Conservation (phyloP, 2,888 invertebrate genomes). For the Metallyticus violacea region DNA sequence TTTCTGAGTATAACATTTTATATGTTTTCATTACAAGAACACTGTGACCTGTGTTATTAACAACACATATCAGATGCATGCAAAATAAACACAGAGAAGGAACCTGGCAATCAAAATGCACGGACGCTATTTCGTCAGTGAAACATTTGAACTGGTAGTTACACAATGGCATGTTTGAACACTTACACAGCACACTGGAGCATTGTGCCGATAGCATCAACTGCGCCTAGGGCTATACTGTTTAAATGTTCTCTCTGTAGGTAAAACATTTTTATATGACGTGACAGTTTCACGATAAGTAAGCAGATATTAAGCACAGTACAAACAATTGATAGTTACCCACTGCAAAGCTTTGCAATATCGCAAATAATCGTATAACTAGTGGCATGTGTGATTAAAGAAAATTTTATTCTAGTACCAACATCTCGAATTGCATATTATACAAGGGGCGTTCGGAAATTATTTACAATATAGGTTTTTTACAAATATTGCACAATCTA, state of each 20-base stretch:
- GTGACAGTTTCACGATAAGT: background rate
- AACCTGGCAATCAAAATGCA: no score
- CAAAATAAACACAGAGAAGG: background rate
- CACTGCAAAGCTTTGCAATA: background rate
- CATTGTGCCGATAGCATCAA: background rate
- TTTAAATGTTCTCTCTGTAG: background rate
- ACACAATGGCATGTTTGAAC: background rate
- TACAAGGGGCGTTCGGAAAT: no score
- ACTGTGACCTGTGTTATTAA: no score
- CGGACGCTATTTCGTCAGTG: background rate
- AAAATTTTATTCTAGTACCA: no score
- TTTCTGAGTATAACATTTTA: no score
- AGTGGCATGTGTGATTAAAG: no score
- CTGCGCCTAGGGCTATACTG: background rate
- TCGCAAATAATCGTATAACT: no score
- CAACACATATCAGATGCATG: background rate
- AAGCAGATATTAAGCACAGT: background rate
- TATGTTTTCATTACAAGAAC: no score
- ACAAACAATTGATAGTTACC: background rate
- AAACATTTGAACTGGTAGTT: no score
- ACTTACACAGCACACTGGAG: background rate
- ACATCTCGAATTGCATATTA: no score
- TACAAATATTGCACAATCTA: no score
- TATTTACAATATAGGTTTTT: no score
- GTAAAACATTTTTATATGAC: background rate